A percentile compares a stretch with the other conserved stretches of the same genome.
Conservation (phyloP, 2,888 invertebrate species). For the Philereme transversata region DNA sequence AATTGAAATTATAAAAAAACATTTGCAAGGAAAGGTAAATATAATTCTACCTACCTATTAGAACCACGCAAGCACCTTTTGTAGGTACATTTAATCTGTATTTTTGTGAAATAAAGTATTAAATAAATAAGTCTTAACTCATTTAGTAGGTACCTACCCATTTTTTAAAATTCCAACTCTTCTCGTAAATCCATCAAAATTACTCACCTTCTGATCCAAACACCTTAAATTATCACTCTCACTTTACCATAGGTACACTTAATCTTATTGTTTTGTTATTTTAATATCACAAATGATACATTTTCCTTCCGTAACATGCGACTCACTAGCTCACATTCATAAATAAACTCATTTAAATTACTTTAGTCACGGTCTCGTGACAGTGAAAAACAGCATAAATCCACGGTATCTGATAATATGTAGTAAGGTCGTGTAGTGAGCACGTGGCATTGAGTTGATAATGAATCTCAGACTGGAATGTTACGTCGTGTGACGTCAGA, state of each 20-base stretch:
- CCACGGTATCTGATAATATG: background rate
- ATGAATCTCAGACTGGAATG: constrained; percentile 6
- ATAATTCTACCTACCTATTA: no score
- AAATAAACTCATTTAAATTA: constrained; percentile 5
- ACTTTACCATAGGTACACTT: background rate
- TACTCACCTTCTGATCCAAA: background rate
- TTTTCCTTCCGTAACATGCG: background rate
- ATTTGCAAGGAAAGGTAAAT: no score
- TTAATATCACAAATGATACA: background rate
- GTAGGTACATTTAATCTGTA: no score
- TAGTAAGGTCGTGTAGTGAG: background rate
- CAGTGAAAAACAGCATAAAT: constrained; percentile 3
- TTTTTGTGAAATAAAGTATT: no score
- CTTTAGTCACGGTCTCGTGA: constrained; percentile 11
- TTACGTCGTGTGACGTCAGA: constrained; percentile 23
- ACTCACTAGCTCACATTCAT: constrained; percentile 3
- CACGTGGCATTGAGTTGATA: constrained; percentile 14
- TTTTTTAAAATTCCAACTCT: no score
- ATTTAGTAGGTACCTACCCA: no score
- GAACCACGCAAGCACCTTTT: no score
- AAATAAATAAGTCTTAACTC: no score
- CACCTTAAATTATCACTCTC: constrained; percentile 4
- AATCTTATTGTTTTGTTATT: background rate
- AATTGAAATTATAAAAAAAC: no score
- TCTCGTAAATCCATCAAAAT: background rate